Evolutionary conservation across 2,797 vertebrate species (phyloP).

Genomic region (Danio albolineatus): DNA sequence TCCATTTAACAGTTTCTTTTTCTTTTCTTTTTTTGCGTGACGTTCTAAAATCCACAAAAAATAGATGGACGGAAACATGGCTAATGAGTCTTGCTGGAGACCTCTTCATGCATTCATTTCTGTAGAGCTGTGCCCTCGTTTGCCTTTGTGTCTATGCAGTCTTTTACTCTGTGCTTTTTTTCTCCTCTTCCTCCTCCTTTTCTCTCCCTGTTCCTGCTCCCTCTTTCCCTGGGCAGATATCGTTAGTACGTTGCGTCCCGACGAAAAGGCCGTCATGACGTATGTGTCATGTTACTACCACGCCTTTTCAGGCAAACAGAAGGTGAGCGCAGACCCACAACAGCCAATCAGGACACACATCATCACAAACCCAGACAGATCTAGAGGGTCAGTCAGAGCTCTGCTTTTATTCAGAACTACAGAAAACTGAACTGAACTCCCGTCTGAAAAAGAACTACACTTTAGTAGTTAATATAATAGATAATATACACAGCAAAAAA

Average conservation of each 20-base stretch:
- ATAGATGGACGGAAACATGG: background rate
- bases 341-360: constrained; percentile 25
- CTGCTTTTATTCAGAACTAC: background rate
- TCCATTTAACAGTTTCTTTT: no score
- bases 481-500: no score
- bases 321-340: constrained; percentile 85
- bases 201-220: constrained; percentile 56
- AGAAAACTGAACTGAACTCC: no score
- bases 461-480: background rate
- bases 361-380: constrained; percentile 10
- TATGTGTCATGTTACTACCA: constrained; percentile 99
- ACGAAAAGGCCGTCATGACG: constrained; percentile 99
- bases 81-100: constrained; percentile 18
- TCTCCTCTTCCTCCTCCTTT: constrained; percentile 62
- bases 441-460: no score
- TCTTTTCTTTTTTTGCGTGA: no score
- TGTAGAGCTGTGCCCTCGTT: constrained; percentile 69
- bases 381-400: constrained; percentile 14
- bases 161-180: constrained; percentile 78
- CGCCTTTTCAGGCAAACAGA: constrained; percentile 98
- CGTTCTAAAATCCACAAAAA: no score
- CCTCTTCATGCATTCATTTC: constrained; percentile 61
- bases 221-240: constrained; percentile 90
- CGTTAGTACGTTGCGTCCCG: constrained; percentile 98
- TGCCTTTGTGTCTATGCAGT: constrained; percentile 77